phyloP scores from a whole-genome alignment of 1,140 invertebrate species.

The Scaptomyza hsui region DNA sequence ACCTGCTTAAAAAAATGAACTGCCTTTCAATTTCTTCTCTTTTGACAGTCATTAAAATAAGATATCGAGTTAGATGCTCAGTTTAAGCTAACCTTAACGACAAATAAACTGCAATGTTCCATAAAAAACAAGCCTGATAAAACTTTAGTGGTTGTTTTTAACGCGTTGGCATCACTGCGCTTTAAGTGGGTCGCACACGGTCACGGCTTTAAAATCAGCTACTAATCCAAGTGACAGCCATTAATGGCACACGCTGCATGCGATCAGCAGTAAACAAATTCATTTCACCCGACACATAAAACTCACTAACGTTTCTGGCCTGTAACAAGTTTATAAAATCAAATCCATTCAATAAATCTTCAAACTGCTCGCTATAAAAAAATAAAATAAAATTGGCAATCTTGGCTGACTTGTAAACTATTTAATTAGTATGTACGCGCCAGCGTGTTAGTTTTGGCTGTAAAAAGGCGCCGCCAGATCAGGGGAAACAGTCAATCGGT shows the following conservation, averaged over 20 bases:
- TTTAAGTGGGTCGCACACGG: conserved; percentile 62
- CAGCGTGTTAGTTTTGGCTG: conserved; percentile 76
- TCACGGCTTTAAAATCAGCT: conserved; percentile 46
- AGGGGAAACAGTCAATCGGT: conserved; percentile 29
- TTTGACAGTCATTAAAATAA: not conserved
- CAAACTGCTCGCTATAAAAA: conserved; percentile 5
- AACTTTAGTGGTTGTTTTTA: conserved; percentile 35
- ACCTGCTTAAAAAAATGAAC: too few species aligned
- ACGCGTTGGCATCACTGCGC: conserved; percentile 37
- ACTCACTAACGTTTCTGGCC: conserved; percentile 28
- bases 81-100: conserved; percentile 8
- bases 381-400: conserved; percentile 54
- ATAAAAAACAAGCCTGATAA: conserved; percentile 43
- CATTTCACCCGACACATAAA: conserved; percentile 58
- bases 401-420: conserved; percentile 76
- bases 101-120: conserved; percentile 23
- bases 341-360: conserved; percentile 54
- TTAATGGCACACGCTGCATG: conserved; percentile 67
- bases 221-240: conserved; percentile 69
- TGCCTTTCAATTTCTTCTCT: too few species aligned
- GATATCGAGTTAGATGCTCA: not conserved
- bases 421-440: conserved; percentile 74
- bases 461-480: conserved; percentile 73
- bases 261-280: conserved; percentile 71
- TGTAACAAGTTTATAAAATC: conserved; percentile 50